phyloP scores from a whole-genome alignment of 2,113 vertebrate species.

The Cervus canadensis region DNA sequence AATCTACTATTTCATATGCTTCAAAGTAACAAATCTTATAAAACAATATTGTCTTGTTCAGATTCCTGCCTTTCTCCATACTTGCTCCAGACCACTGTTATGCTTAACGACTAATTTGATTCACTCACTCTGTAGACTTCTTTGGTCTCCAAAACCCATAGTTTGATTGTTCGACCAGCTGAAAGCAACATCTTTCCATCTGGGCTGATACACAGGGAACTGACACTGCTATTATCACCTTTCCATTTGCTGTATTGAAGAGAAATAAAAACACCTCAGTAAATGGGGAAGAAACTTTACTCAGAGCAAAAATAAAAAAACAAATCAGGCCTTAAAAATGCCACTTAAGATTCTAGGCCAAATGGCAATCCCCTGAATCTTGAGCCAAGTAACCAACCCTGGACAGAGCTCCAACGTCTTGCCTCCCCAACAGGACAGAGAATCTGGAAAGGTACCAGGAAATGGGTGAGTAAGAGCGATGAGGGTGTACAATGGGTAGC shows the following conservation, averaged over 20 bases:
- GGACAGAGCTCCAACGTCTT: neutral
- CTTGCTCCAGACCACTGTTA: neutral
- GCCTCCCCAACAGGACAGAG: neutral
- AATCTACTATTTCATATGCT: neutral
- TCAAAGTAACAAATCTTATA: neutral
- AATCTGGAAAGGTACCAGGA: neutral
- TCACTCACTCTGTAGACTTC: conserved; percentile 94
- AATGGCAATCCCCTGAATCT: neutral
- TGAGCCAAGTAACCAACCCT: neutral
- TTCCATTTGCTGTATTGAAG: conserved; percentile 93
- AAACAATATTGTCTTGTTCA: neutral
- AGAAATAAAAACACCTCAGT: conserved; percentile 38
- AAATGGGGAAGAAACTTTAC: conserved; percentile 8
- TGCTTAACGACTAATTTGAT: conserved; percentile 43
- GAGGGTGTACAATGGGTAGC: neutral
- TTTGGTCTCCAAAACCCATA: conserved; percentile 99
- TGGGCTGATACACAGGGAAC: conserved; percentile 92
- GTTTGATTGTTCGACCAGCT: conserved; percentile 94
- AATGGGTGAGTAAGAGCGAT: neutral
- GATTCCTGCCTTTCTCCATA: neutral
- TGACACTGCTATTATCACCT: conserved; percentile 92
- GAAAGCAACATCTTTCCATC: conserved; percentile 96
- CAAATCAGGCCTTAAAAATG: conserved; percentile 17
- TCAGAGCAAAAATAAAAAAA: neutral
- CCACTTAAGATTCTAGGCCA: neutral